A percentile compares a stretch with the other conserved stretches of the same genome.
phyloP scores from a whole-genome alignment of 1,140 invertebrate genomes.

The Ceratina japonica region DNA sequence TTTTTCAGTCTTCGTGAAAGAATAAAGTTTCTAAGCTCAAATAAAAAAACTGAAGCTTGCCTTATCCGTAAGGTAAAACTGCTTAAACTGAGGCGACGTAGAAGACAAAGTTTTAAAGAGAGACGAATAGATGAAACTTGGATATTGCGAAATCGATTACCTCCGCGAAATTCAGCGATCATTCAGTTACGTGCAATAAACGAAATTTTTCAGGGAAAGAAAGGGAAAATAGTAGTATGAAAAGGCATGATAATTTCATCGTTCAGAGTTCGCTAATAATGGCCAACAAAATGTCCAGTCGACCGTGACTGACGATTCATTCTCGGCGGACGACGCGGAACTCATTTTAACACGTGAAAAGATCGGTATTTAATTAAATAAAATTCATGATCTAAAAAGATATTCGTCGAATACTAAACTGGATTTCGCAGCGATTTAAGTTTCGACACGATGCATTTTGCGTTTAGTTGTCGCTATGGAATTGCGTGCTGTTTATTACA shows the following conservation, averaged over 20 bases:
- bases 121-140: not conserved
- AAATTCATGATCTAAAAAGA: not conserved
- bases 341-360: conserved; percentile 9
- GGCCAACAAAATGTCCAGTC: conserved; percentile 16
- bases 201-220: no score
- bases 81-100: not conserved
- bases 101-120: not conserved
- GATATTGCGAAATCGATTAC: not conserved
- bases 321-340: not conserved
- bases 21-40: no score
- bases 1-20: no score
- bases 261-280: not conserved
- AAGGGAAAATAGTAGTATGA: not conserved
- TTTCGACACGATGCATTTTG: not conserved
- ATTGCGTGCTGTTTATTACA: conserved; percentile 35
- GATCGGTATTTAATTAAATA: no score
- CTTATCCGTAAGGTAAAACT: not conserved
- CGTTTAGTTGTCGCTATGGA: not conserved
- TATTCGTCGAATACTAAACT: not conserved
- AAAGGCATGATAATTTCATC: conserved; percentile 12
- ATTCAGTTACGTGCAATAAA: not conserved
- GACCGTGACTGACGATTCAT: conserved; percentile 5
- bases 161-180: not conserved
- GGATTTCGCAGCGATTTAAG: not conserved
- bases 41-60: no score